Percentiles rank a stretch among this genome's conserved stretches.
Conservation (phyloP, 2,888 invertebrate genomes). For the Drosophila kokeensis region DNA sequence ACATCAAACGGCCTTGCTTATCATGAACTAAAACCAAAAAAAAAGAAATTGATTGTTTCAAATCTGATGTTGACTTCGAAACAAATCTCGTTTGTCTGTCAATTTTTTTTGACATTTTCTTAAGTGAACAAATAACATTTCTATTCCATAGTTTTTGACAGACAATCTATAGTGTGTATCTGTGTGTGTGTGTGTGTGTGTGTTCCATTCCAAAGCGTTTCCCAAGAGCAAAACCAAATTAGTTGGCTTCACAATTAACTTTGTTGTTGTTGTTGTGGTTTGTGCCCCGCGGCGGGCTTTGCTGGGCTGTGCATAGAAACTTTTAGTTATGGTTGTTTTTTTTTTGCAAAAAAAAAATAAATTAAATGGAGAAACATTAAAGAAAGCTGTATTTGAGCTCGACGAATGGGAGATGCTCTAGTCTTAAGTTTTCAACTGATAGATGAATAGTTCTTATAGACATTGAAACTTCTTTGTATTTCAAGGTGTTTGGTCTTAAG, state of each 20-base stretch:
- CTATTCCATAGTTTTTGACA: conserved; percentile 1
- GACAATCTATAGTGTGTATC: not conserved
- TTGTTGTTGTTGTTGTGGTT: conserved; percentile 26
- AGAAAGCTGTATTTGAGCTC: conserved; percentile 4
- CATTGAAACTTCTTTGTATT: not conserved
- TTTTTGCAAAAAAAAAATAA: conserved; percentile 16
- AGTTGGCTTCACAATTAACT: conserved; percentile 35
- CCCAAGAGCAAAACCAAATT: conserved; percentile 18
- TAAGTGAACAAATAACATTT: conserved; percentile 17
- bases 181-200: not conserved
- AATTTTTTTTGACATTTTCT: conserved; percentile 5
- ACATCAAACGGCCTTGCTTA: conserved; percentile 24
- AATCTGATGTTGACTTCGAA: not conserved
- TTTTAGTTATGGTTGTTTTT: conserved; percentile 53
- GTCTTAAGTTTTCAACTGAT: not conserved
- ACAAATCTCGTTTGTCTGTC: conserved; percentile 1
- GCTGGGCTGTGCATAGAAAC: conserved; percentile 62
- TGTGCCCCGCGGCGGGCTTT: conserved; percentile 38
- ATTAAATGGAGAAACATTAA: conserved; percentile 11
- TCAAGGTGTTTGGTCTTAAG: not conserved
- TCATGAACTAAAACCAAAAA: conserved; percentile 2
- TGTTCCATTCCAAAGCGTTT: conserved; percentile 63
- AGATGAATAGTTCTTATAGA: not conserved
- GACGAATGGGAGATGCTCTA: conserved; percentile 41
- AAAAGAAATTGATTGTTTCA: not conserved